Base-by-base conservation (phyloP, 2,888 invertebrate species). In the Ptilodon capucinus region DNA sequence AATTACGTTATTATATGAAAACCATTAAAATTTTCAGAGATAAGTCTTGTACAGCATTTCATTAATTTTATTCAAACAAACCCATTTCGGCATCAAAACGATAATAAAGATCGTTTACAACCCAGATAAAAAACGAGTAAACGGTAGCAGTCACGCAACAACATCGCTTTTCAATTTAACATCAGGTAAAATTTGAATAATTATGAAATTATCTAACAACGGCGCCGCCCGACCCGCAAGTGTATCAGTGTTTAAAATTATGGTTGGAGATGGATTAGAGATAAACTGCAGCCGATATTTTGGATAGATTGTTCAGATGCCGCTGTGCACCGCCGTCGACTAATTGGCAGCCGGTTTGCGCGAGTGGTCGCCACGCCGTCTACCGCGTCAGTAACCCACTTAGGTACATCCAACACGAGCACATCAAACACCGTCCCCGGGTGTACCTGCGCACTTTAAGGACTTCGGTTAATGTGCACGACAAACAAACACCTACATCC, bases 281-380 rank as follows among this genome's bases (percentile, higher is more conserved):
- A 51, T 60, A 50, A 49, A 55, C 46, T 50, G 51, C 49, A 48
- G 34, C 51, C 39, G 45, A 60, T 66, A 65, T 64, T 54, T 48
- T 42, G 38, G 57, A 49, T 58, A 59, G 56, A 38, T 64, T 55
- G 50, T 53, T 53, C 53, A 46, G 25, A 44, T 45, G 48, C 51
- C 36, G 42, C 53, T 49, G 56, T 54, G 36, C 49, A 42, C 25
- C 52, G 60, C 51, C 54, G 60, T 25, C 52, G 54, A 74, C 62
- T 75, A 78, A 76, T 80, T 74, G 71, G 70, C 74, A 70, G 70
- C 74, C 76, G 76, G 77, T 76, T 74, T 61, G 68, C 62, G 74
- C 62, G 66, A 69, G 60, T 54, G 58, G 74, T 54, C 75, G 69
- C 74, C 84, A 81, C 75, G 85, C 88, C 74, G 88, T 86, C 87